A percentile compares a stretch with the other conserved stretches of the same genome.
Conservation (phyloP, 1,140 invertebrate genomes). For the Trachelipus rathkii region DNA sequence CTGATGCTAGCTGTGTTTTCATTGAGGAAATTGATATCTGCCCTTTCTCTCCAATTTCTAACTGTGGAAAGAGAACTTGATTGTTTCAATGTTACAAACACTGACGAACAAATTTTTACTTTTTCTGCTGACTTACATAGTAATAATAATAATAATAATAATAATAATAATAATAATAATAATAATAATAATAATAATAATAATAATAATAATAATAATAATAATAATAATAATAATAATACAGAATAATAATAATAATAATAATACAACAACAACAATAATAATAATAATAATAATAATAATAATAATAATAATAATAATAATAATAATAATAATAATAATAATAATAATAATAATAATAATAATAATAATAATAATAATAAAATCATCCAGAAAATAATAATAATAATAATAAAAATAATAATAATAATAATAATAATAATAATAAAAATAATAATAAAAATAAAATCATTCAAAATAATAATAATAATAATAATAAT, state of each 20-base stretch:
- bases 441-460: neutral
- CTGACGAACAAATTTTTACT: too few relatives aligned
- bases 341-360: slow-evolving; percentile 15
- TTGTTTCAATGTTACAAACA: too few relatives aligned
- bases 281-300: slow-evolving; percentile 5
- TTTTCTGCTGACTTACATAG: neutral
- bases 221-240: slow-evolving; percentile 11
- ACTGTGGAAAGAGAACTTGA: too few relatives aligned
- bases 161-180: slow-evolving; percentile 13
- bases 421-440: too few relatives aligned
- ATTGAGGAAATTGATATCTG: too few relatives aligned
- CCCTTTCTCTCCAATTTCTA: too few relatives aligned
- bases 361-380: neutral
- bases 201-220: slow-evolving; percentile 9
- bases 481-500: slow-evolving; percentile 8
- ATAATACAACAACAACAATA: neutral
- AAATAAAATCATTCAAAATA: too few relatives aligned
- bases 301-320: slow-evolving; percentile 13
- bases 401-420: too few relatives aligned
- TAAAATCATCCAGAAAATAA: too few relatives aligned
- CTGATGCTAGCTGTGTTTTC: too few relatives aligned
- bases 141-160: slow-evolving; percentile 15
- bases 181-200: slow-evolving; percentile 15
- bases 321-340: slow-evolving; percentile 15
- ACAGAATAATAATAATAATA: neutral